These are phyloP conservation scores for Leptinotarsa defecta DNA, from an alignment of 1,140 invertebrate genomes.

Conservation along the genomic window DNA sequence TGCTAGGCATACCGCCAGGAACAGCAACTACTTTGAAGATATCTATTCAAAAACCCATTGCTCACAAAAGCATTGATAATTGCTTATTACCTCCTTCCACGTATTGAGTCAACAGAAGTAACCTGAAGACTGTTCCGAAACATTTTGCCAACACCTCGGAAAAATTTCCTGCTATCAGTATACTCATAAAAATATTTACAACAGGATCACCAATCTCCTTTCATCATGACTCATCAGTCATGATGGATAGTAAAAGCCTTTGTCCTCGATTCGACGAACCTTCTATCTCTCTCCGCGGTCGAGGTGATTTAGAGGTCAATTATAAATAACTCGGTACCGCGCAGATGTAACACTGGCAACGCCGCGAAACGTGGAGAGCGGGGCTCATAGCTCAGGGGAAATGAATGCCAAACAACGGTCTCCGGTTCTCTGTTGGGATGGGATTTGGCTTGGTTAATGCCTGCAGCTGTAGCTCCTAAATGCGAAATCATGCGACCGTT, in stretches of 20 bases:
- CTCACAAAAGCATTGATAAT: neutral
- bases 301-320: conserved; percentile 21
- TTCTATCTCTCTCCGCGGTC: conserved; percentile 8
- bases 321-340: conserved; percentile 23
- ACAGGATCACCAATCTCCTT: neutral
- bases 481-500: neutral
- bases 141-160: neutral
- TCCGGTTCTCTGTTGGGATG: conserved; percentile 2
- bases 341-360: conserved; percentile 17
- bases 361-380: neutral
- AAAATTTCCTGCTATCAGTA: neutral
- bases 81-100: neutral
- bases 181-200: neutral
- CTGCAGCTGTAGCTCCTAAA: neutral
- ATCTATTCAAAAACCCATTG: neutral
- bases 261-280: conserved; percentile 11
- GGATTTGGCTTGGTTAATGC: neutral
- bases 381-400: neutral
- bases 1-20: too few relatives aligned
- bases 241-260: neutral
- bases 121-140: neutral
- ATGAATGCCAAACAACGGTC: neutral
- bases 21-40: too few relatives aligned
- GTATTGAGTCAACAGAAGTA: neutral
- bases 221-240: neutral